Evolutionary conservation across 2,888 invertebrate species (phyloP), one percentile per base, ranked within the genome.

Genomic region (Eledone cirrhosa): DNA sequence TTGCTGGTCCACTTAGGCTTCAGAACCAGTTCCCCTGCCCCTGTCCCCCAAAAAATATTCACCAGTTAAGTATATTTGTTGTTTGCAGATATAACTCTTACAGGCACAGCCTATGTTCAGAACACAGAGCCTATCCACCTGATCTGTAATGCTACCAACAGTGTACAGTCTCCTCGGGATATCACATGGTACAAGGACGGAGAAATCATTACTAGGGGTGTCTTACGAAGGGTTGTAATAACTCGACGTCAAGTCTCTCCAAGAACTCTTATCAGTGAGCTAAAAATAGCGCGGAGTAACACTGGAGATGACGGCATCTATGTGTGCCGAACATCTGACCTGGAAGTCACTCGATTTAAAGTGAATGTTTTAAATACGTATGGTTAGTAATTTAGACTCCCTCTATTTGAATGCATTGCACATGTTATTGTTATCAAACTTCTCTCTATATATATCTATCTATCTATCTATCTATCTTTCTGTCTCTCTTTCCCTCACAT

Each of bases 101-200:
- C 76, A 29, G 76, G 76, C 48, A 76, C 76, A 76, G 76, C 76
- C 48, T 76, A 76, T 76, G 76, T 76, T 48, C 76, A 76, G 48
- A 76, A 76, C 29, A 76, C 47, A 48, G 76, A 76, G 29, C 76
- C 76, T 47, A 76, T 76, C 48, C 47, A 76, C n/a, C 47, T 76
- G 48, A 48, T 76, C 27, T 76, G 76, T 48, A 76, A 76, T 76
- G 76, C 48, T 27, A 76, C 76, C 47, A 33, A 76, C 76, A 76
- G 48, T 48, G 47, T 76, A 47, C 76, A 47, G 47, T 76, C 76
- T 76, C 48, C 76, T 29, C 47, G 76, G 48, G 76, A 76, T 24
- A 76, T 76, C 47, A 76, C 48, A 29, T 76, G 76, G 76, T 76
- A 76, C 76, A 76, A 76, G 48, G 76, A 76, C 48, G 76, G 76